These are phyloP conservation scores for Andrena trimmerana DNA, from an alignment of 2,888 invertebrate genomes.

Conservation along the genomic window DNA sequence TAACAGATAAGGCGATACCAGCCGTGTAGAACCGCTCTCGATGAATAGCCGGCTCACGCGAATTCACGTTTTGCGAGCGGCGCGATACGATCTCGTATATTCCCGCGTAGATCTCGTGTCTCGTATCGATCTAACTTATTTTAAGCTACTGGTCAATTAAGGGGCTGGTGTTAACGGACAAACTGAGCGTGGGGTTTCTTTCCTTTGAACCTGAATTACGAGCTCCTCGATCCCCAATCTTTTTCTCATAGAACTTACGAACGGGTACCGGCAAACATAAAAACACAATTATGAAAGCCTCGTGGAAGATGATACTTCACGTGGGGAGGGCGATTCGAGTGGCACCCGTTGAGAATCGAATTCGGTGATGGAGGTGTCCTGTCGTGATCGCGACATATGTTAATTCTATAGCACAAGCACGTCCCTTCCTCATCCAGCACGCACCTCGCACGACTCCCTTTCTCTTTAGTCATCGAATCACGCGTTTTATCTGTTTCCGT, in stretches of 20 bases:
- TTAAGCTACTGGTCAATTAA: conserved; percentile 65
- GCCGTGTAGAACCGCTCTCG: conserved; percentile 39
- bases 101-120: conserved; percentile 58
- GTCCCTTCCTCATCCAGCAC: conserved; percentile 26
- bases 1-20: conserved; percentile 62
- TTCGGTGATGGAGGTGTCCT: conserved; percentile 34
- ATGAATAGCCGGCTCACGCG: conserved; percentile 60
- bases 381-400: conserved; percentile 46
- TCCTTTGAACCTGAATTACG: not conserved
- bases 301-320: conserved; percentile 11
- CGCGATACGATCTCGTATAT: conserved; percentile 65
- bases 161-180: conserved; percentile 46
- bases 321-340: not conserved
- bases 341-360: conserved; percentile 21
- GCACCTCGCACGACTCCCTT: conserved; percentile 34
- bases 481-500: conserved; percentile 67
- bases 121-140: conserved; percentile 65
- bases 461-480: conserved; percentile 65
- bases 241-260: not conserved
- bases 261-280: not conserved
- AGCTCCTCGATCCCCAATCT: conserved; percentile 8
- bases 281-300: not conserved
- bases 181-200: conserved; percentile 18
- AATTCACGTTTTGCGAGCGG: conserved; percentile 68
- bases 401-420: conserved; percentile 39